Base-by-base conservation (phyloP, 2,797 vertebrate genomes). In the Jordanella pulchra region DNA sequence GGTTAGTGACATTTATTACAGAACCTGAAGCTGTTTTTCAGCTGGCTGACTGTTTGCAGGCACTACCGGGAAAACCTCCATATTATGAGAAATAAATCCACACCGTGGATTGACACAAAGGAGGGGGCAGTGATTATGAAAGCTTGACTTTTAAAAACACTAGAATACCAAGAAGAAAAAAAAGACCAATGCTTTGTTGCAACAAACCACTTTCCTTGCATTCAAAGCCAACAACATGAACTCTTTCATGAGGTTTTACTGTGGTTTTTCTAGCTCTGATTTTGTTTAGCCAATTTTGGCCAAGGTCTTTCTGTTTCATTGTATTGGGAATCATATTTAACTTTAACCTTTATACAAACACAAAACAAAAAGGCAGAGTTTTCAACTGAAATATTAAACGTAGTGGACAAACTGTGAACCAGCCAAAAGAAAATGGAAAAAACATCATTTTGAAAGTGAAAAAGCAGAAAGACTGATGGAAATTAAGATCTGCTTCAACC, bases 401-500 rank as follows among this genome's bases (percentile, higher is more conserved):
- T 1, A 2, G 60, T 18, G 66, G 58, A 67, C 74, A 79, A 80
- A 50, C 61, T 48, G 69, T 32, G 30, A 77, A 32, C 67, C 75
- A 76, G 73, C 50, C 76, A 82, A 82, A 70, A 79, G 47, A 69
- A 81, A 67, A 69, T 63, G 72, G 56, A 74, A 60, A 35, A 48
- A n/a, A n/a, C n/a, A 72, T 56, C 65, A 83, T 65, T 7, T 64
- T 65, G 51, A 17, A 72, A 77, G 76, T 61, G 71, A 67, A 42
- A 30, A 35, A 70, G 39, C 63, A 81, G 75, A 30, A 73, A 67
- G 79, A 81, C 23, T 11, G 71, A 73, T 70, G 54, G 76, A 88
- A 73, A 91, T 84, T 79, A 80, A 86, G 88, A 77, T 69, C 84
- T 30, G 44, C 79, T 87, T 72, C 51, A 61, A 85, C 79, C 44